A percentile compares a stretch with the other conserved stretches of the same genome.
Evolutionary conservation across 2,888 invertebrate genomes (phyloP).

Genomic region (Eristalis pertinax): DNA sequence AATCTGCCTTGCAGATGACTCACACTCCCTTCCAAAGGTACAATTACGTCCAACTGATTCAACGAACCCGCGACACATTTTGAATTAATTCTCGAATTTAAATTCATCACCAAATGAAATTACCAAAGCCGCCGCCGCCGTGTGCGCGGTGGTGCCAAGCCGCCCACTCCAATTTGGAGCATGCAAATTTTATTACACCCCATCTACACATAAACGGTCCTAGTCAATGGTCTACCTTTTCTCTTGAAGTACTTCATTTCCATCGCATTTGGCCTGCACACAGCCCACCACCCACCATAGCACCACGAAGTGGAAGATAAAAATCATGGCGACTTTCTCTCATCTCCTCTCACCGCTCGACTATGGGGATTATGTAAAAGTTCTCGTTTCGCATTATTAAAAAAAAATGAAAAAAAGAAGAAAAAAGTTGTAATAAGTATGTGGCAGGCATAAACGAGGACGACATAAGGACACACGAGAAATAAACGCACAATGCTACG

Average conservation of each 20-base stretch:
- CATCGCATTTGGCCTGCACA: neutral
- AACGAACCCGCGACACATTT: neutral
- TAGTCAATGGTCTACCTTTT: conserved; percentile 4
- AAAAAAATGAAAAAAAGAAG: neutral
- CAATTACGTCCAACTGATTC: neutral
- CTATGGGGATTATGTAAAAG: neutral
- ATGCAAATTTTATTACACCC: conserved; percentile 53
- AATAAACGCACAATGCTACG: conserved; percentile 13
- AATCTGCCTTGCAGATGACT: too few species aligned
- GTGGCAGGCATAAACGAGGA: conserved; percentile 31
- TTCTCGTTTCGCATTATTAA: neutral
- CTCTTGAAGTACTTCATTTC: conserved; percentile 11
- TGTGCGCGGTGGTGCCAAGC: neutral
- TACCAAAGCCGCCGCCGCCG: neutral
- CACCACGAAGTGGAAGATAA: neutral
- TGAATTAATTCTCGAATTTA: conserved; percentile 1
- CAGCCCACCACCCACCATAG: neutral
- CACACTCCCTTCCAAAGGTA: too few species aligned
- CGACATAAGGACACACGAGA: conserved; percentile 18
- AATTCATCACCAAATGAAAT: conserved; percentile 28
- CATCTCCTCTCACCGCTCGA: neutral
- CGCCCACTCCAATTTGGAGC: conserved; percentile 23
- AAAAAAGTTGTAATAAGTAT: conserved; percentile 20
- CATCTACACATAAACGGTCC: conserved; percentile 15
- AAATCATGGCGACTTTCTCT: conserved; percentile 2